Percentiles rank a stretch among this genome's conserved stretches.
Conservation (phyloP, 35 echinoderm and acorn worm genomes). For the Heliocidaris erythrogramma region DNA sequence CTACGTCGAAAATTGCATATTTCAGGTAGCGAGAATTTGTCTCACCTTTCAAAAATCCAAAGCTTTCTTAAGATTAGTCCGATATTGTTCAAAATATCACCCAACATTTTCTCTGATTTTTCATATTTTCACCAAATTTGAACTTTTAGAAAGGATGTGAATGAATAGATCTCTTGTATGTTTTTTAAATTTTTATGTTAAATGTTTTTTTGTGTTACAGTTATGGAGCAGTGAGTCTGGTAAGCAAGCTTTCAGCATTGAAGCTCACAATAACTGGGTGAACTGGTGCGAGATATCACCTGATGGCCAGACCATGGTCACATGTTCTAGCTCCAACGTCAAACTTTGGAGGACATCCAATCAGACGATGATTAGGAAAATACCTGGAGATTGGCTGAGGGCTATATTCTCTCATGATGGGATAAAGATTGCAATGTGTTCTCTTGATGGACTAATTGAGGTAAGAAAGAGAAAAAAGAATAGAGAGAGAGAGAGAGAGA, state of each 20-base stretch:
- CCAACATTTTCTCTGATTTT: no score
- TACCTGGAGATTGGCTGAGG: slow-evolving; percentile 53
- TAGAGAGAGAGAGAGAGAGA: not conserved
- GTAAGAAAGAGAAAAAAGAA: not conserved
- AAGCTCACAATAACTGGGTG: slow-evolving; percentile 65
- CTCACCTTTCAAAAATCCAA: no score
- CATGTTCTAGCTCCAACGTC: slow-evolving; percentile 43
- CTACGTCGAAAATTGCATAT: no score
- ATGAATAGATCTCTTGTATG: no score
- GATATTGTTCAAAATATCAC: no score
- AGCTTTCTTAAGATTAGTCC: no score
- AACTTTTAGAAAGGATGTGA: no score
- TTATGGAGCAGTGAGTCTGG: slow-evolving; percentile 59
- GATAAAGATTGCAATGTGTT: slow-evolving; percentile 46
- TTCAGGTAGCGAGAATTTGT: no score
- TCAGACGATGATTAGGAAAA: slow-evolving; percentile 22
- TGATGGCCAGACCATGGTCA: slow-evolving; percentile 60
- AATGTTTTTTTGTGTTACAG: not conserved
- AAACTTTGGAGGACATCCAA: slow-evolving; percentile 27
- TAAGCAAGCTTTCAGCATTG: slow-evolving; percentile 1
- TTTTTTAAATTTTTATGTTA: no score
- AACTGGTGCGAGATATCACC: slow-evolving; percentile 86
- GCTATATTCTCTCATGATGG: slow-evolving; percentile 67
- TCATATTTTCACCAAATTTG: no score
- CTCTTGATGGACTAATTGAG: not conserved